phyloP scores from a whole-genome alignment of 2,797 vertebrate species.

The Apodemus agrarius region DNA sequence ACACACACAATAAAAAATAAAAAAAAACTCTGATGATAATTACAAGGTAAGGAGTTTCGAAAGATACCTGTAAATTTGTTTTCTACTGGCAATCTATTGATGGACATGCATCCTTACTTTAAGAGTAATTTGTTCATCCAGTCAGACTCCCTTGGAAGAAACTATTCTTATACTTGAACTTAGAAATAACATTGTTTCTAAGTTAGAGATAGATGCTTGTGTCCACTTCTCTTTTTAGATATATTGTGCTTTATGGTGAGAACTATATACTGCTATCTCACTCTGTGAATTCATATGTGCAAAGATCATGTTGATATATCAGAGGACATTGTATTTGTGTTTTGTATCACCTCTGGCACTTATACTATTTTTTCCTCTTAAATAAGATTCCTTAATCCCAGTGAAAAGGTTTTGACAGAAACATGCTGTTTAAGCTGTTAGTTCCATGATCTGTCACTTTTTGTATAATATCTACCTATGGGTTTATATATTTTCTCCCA shows the following conservation, averaged over 20 bases:
- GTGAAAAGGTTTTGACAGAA: too few species aligned
- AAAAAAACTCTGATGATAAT: too few species aligned
- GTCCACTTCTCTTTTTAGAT: background rate
- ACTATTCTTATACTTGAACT: background rate
- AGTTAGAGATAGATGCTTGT: background rate
- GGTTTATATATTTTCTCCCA: too few species aligned
- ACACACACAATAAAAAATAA: too few species aligned
- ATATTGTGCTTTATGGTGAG: background rate
- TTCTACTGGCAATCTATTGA: background rate
- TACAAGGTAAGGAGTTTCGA: background rate
- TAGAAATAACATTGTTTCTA: background rate
- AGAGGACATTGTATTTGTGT: background rate
- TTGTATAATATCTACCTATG: too few species aligned
- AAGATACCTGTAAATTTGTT: background rate
- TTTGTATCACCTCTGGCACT: background rate
- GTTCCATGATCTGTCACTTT: too few species aligned
- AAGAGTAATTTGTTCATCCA: background rate
- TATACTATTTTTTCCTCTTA: too few species aligned
- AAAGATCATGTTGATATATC: background rate
- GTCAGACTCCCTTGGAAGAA: background rate
- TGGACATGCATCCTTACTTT: background rate
- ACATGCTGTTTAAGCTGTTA: too few species aligned
- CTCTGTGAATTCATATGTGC: background rate
- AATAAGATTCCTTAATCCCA: too few species aligned
- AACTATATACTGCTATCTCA: background rate